These are phyloP conservation scores for Artibeus lituratus DNA, from an alignment of 2,797 vertebrate genomes.

Conservation along the genomic window DNA sequence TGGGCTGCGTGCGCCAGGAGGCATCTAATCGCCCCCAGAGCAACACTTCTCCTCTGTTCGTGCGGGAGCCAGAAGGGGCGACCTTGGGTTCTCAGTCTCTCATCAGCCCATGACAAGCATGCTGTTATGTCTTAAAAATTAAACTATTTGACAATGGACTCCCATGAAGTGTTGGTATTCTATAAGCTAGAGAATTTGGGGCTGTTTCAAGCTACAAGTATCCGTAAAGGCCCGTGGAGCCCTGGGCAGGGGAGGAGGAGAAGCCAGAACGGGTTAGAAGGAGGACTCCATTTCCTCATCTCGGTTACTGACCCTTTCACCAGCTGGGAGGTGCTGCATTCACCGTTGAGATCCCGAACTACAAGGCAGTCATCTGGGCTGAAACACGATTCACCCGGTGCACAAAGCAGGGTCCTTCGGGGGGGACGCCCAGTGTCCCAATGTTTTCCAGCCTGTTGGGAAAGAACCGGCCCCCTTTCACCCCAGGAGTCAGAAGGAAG, in stretches of 20 bases:
- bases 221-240: not conserved
- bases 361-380: not conserved
- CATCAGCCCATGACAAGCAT: not conserved
- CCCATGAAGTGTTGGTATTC: not conserved
- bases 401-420: not conserved
- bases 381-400: not conserved
- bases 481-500: not conserved
- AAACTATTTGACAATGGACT: not conserved
- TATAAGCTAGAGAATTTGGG: not conserved
- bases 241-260: not conserved
- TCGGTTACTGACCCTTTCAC: not conserved
- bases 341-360: not conserved
- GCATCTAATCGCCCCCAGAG: not conserved
- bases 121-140: not conserved
- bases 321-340: not conserved
- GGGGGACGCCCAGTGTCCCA: not conserved
- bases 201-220: not conserved
- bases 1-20: not conserved
- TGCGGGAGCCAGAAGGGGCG: not conserved
- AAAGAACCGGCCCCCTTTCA: not conserved
- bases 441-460: not conserved
- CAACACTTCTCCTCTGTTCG: not conserved
- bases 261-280: not conserved
- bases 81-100: not conserved
- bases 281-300: not conserved